Evolutionary conservation across 2,797 vertebrate genomes (phyloP), one percentile per base, ranked within the genome.

Genomic region (Peromyscus eremicus): DNA sequence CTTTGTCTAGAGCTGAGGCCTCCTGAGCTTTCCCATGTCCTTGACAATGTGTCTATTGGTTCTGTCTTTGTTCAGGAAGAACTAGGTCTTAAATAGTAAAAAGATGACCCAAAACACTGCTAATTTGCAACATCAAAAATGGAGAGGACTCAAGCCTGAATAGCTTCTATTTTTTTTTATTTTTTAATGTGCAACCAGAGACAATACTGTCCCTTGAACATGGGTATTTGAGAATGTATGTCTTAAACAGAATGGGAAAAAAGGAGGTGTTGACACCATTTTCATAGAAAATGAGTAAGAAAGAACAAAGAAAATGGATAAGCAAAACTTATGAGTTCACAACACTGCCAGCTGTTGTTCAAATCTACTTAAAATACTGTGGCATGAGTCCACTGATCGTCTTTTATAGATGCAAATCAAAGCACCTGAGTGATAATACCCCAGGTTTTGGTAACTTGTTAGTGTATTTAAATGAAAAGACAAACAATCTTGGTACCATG

Each of bases 381-480:
- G 3, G 12, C 21, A 17, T 37, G 32, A 83, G 88, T 88, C 62
- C 66, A 89, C 11, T 55, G 16, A 70, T 19, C 3, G 1, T 83
- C 57, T 84, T 84, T 96, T 66, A 94, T 73, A 81, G 77, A 84
- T 14, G 49, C 52, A 90, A 89, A 52, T 89, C 82, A 90, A 85
- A 95, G 34, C 12, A 43, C 7, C 23, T 29, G 6, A n/a, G 6
- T 86, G 87, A 77, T 12, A 40, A 66, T 57, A 55, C 5, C 1
- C 13, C 14, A 49, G 29, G 29, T 84, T 91, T 84, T 60, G 79
- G 10, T 43, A 46, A 87, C 73, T 91, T 55, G 6, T 79, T 83
- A 75, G 55, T 68, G 17, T 81, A 64, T 32, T 90, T 85, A n/a
- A 40, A 32, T 75, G 49, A 92, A 89, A 89, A 95, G 43, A 75